Evolutionary conservation across 2,888 invertebrate genomes (phyloP), one percentile per base, ranked within the genome.

Genomic region (Drosophila melanocephala): DNA sequence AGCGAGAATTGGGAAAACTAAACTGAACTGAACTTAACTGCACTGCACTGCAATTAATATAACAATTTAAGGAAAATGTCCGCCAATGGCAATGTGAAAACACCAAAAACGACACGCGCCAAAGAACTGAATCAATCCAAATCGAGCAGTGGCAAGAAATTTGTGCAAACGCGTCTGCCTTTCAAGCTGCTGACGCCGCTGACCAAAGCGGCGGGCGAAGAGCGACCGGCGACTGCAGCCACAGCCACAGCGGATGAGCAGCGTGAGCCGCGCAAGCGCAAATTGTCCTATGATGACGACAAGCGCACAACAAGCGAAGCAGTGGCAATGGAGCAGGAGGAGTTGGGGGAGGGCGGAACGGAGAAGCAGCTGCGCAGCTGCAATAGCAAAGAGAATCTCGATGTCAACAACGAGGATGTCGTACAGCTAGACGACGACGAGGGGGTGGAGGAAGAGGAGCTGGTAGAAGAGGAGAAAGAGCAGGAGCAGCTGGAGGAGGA

Each of bases 91-190:
- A 81, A 76, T 76, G 74, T 74, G 16, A 86, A 87, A 30, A 87
- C 91, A 28, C 84, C 78, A n/a, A 86, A 51, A 39, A 51, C 76
- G 44, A 74, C 66, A 47, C 75, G 78, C 28, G 62, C 72, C 1
- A 79, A 75, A 12, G 81, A 79, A 62, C 77, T 72, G 10, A 77
- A 44, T n/a, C 59, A 66, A 39, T 56, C 39, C 30, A 65, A 78
- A 26, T 80, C 78, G 84, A 79, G 82, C 71, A 42, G 90, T 67
- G 91, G 90, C 90, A 95, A 95, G 90, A 95, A 95, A 87, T 91
- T 95, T 63, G 95, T 94, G 78, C 95, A 95, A 92, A 95, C 95
- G 77, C 94, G 95, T 80, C 93, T 95, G 77, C 95, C 95, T 77
- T 95, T 95, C 87, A 95, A 95, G 93, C 87, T 95, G 75, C 91